Base-by-base conservation (phyloP, 2,113 vertebrate genomes). In the Hyaena hyaena region DNA sequence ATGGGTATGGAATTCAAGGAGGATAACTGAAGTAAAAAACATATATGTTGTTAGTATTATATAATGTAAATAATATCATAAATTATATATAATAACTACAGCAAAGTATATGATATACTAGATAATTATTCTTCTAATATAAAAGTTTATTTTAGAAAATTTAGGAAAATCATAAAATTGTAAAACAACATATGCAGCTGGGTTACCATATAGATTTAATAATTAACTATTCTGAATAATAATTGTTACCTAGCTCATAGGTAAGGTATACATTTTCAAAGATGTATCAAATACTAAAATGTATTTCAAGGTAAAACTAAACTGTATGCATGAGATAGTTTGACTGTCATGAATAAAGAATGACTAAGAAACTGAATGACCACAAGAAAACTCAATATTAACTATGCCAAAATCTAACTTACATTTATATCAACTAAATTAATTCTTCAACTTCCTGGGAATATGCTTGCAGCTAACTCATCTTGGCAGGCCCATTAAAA, bases 221-320 rank as follows among this genome's bases (percentile, higher is more conserved):
- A 83, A 73, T 86, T 66, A 90, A 86, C 45, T 79, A 35, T 31
- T 71, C 39, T 68, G 35, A 87, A 33, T 50, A 26, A 63, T 61
- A 55, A 77, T 43, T 55, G 6, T 53, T 28, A 17, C 19, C 53
- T 53, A 76, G 19, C 16, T 80, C 61, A 90, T 26, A 68, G 2
- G 53, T 35, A 33, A 11, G 66, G 11, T 4, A 73, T 73, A 86
- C 26, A 81, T 83, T 65, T 87, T 76, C 76, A 79, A 73, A 69
- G 45, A 24, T 48, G 92, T 76, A 69, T n/a, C 35, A 28, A 74
- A 45, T 31, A 88, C 58, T 92, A 79, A 95, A 93, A 95, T 24
- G 26, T 43, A 85, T 39, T 96, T 80, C 48, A 86, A 94, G 88
- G 71, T 43, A 63, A 88, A 96, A 93, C 39, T 66, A 48, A 87